A percentile compares a stretch with the other conserved stretches of the same genome.
Evolutionary conservation across 2,113 vertebrate species (phyloP).

Genomic region (Lampris incognitus): DNA sequence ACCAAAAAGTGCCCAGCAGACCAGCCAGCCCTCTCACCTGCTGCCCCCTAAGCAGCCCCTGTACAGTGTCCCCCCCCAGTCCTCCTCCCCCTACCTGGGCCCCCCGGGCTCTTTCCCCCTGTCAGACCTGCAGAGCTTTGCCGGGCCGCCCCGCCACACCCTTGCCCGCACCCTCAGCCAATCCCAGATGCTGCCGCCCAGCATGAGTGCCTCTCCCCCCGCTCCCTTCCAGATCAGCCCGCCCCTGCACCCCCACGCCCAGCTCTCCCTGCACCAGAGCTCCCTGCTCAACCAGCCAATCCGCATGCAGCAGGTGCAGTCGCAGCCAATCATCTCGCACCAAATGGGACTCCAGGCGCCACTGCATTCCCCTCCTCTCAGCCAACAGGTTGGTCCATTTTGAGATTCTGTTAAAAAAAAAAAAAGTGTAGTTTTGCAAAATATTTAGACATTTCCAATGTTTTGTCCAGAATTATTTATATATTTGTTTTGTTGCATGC

Average conservation of each 20-base stretch:
- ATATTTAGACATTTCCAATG: neutral
- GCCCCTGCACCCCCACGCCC: slow-evolving; percentile 90
- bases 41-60: slow-evolving; percentile 92
- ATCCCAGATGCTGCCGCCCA: slow-evolving; percentile 92
- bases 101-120: slow-evolving; percentile 91
- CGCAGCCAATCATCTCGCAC: slow-evolving; percentile 94
- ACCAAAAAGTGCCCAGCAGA: slow-evolving; percentile 90
- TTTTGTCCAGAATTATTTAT: slow-evolving; percentile 6
- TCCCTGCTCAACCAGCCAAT: slow-evolving; percentile 93
- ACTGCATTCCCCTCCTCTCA: slow-evolving; percentile 92
- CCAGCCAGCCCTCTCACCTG: slow-evolving; percentile 91
- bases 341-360: slow-evolving; percentile 96
- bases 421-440: no score
- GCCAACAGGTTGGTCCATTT: slow-evolving; percentile 90
- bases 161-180: slow-evolving; percentile 88
- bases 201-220: slow-evolving; percentile 94
- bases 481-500: neutral
- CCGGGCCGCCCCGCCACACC: slow-evolving; percentile 85
- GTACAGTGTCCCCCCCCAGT: slow-evolving; percentile 91
- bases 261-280: slow-evolving; percentile 94
- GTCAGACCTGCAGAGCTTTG: slow-evolving; percentile 93
- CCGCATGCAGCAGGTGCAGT: slow-evolving; percentile 94
- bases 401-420: neutral
- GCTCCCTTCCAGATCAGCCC: slow-evolving; percentile 96
- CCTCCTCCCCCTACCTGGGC: slow-evolving; percentile 91